These are phyloP conservation scores for Rhea americana DNA, from an alignment of 2,113 vertebrate genomes.

Conservation along the genomic window DNA sequence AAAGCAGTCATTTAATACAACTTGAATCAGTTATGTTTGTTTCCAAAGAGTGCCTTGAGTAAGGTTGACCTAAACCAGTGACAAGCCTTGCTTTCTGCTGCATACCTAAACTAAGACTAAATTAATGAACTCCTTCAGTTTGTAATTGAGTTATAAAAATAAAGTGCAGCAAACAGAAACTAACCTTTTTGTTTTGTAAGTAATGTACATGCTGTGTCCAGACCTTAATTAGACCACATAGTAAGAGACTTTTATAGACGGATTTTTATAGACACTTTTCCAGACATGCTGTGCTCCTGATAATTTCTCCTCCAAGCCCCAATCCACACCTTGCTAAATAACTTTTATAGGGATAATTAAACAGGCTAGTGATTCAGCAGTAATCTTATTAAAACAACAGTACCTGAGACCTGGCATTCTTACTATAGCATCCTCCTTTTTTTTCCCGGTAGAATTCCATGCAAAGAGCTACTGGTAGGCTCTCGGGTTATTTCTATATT, in stretches of 20 bases:
- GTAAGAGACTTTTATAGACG: slow-evolving; percentile 53
- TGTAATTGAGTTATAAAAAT: slow-evolving; percentile 74
- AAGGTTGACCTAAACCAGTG: slow-evolving; percentile 33
- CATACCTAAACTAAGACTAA: slow-evolving; percentile 33
- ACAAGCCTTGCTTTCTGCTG: slow-evolving; percentile 35
- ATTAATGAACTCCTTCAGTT: slow-evolving; percentile 60
- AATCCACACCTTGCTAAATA: slow-evolving; percentile 56
- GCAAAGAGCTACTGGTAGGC: background rate
- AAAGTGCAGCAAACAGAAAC: slow-evolving; percentile 61
- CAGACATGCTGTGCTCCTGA: slow-evolving; percentile 46
- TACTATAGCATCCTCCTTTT: background rate
- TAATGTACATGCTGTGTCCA: slow-evolving; percentile 46
- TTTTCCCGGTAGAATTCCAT: background rate
- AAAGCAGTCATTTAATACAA: slow-evolving; percentile 45
- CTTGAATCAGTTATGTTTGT: slow-evolving; percentile 42
- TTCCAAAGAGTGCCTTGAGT: slow-evolving; percentile 29
- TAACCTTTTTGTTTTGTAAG: slow-evolving; percentile 61
- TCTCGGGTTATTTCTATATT: background rate
- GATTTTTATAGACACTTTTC: slow-evolving; percentile 61
- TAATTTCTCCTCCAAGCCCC: slow-evolving; percentile 35
- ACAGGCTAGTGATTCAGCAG: slow-evolving; percentile 51
- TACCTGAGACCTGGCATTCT: background rate
- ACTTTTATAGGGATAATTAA: slow-evolving; percentile 61
- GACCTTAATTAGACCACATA: slow-evolving; percentile 66
- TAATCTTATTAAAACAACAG: slow-evolving; percentile 44